Evolutionary conservation across 2,797 vertebrate genomes (phyloP).

Genomic region (Sardinella longiceps): DNA sequence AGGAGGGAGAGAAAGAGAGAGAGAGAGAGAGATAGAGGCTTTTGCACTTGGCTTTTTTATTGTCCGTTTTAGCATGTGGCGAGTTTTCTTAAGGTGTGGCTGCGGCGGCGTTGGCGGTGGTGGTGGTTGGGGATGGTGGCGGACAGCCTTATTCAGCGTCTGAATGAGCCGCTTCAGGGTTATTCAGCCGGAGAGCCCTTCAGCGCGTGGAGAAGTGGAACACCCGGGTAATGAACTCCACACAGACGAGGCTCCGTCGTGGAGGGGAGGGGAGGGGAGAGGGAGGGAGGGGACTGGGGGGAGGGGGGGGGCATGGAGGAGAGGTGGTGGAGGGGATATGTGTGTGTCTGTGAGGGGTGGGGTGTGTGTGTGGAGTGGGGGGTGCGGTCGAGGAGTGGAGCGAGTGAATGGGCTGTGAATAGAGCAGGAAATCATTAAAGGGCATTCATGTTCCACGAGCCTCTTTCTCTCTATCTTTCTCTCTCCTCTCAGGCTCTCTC

Average conservation of each 20-base stretch:
- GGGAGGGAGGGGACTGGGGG: not conserved
- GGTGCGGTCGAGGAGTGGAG: not conserved
- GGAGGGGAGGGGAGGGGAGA: not conserved
- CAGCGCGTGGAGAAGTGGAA: constrained; percentile 48
- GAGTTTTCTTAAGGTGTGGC: constrained; percentile 54
- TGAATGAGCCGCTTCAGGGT: constrained; percentile 62
- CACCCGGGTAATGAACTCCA: constrained; percentile 57
- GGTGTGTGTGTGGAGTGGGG: not conserved
- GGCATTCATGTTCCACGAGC: constrained; percentile 51
- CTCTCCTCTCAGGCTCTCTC: not conserved
- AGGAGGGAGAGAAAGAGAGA: not conserved
- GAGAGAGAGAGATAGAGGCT: constrained; percentile 39
- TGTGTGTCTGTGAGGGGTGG: not conserved
- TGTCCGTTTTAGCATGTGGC: constrained; percentile 46
- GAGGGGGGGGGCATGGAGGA: too few relatives aligned
- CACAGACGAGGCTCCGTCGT: constrained; percentile 10
- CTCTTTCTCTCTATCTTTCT: constrained; percentile 23
- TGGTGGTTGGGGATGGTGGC: not conserved
- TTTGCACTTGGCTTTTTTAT: constrained; percentile 49
- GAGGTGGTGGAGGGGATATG: too few relatives aligned
- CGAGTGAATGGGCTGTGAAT: constrained; percentile 51
- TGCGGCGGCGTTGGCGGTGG: not conserved
- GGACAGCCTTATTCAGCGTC: constrained; percentile 55
- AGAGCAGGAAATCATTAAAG: constrained; percentile 57
- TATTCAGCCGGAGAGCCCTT: constrained; percentile 59